Base-by-base conservation (phyloP, 2,797 vertebrate genomes). In the Anas flavirostris region DNA sequence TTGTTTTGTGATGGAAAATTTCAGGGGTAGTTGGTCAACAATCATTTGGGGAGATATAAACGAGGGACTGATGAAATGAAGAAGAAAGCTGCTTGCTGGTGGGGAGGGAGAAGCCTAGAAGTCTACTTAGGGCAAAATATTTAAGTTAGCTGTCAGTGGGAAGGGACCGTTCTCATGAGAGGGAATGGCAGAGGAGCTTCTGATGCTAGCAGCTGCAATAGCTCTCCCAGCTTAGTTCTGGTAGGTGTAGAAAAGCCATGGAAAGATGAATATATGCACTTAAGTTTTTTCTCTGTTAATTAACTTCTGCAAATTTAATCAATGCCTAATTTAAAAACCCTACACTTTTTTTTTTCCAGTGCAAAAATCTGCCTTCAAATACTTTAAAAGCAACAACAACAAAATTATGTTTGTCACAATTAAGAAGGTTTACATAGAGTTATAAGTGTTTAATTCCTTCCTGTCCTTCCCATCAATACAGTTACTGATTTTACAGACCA, bases 401-500 rank as follows among this genome's bases (percentile, higher is more conserved):
- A 37, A 44, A 31, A 31, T 44, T 25, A 68, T 37, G 22, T 46
- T 67, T 58, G 14, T 53, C 23, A 85, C 44, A 80, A 86, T 91
- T 78, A 82, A 18, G 56, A 63, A 8, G 4, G 19, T 58, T 93
- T 50, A 66, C 0, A 0, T 8, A 35, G 31, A 77, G 55, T 73
- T 59, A 8, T 2, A 55, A 85, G 48, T 39, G 17, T 74, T 90
- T 82, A 81, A 88, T 91, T 88, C 77, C 82, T 97, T 97, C 80
- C 68, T 91, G 75, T 68, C 44, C 9, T n/a, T 91, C 85, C 81
- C 53, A 76, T 83, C 82, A 90, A 95, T 62, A 73, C 81, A 74
- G 84, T 86, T 84, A 86, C 91, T 70, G 62, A 92, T 93, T 90
- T 94, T 88, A 87, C 86, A 90, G 81, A 94, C 66, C 82, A 93